Percentiles rank a stretch among this genome's conserved stretches.
These are phyloP conservation scores for Umimayanthus kanabou DNA, from an alignment of 92 coral and sea anemone species.

Conservation along the genomic window DNA sequence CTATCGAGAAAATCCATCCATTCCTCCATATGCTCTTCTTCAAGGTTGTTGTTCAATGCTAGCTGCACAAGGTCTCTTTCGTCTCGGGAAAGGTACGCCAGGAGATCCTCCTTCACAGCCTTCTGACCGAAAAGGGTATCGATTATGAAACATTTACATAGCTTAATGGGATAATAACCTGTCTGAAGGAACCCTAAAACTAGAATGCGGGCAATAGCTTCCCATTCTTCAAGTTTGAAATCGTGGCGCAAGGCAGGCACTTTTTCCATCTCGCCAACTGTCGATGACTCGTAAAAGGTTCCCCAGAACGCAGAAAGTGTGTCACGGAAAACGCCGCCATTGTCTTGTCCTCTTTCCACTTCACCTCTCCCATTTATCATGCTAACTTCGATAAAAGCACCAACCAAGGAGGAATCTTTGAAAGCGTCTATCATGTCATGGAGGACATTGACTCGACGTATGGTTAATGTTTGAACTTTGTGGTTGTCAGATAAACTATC, in stretches of 20 bases:
- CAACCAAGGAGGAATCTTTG: conserved; percentile 1
- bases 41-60: conserved; percentile 42
- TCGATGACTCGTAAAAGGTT: no score
- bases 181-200: no score
- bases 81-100: conserved; percentile 56
- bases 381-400: conserved; percentile 11
- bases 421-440: conserved; percentile 11
- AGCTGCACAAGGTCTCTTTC: conserved; percentile 48
- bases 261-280: no score
- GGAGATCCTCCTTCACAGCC: conserved; percentile 27
- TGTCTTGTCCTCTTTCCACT: conserved; percentile 17
- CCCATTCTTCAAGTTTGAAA: no score
- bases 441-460: neutral
- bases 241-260: no score
- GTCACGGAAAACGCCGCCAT: no score
- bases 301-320: no score
- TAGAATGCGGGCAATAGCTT: no score
- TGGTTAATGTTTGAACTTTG: no score
- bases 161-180: no score
- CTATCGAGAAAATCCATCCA: conserved; percentile 64
- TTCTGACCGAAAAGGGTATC: conserved; percentile 55
- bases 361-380: conserved; percentile 39
- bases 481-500: no score
- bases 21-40: conserved; percentile 62
- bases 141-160: conserved; percentile 13